These are phyloP conservation scores for Atlantisia rogersi DNA, from an alignment of 2,113 vertebrate species.

Conservation along the genomic window DNA sequence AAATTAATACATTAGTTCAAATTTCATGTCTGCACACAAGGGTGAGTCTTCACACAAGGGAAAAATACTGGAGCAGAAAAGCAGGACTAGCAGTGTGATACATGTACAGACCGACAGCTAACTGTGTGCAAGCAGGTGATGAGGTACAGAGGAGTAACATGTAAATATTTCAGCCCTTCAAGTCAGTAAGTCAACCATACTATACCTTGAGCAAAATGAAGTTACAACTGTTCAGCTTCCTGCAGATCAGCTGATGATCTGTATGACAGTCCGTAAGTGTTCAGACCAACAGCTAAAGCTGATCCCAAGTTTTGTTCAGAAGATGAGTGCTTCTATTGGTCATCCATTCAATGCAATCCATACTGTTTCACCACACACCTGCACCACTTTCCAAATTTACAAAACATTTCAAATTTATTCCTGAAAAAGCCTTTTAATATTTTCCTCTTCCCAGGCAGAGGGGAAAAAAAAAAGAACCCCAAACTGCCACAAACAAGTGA, in stretches of 20 bases:
- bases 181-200: not conserved
- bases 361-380: not conserved
- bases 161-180: not conserved
- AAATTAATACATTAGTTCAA: conserved; percentile 11
- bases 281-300: not conserved
- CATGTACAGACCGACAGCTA: not conserved
- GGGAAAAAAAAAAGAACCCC: not conserved
- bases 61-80: not conserved
- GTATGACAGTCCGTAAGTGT: accelerated
- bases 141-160: not conserved
- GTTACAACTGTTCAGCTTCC: not conserved
- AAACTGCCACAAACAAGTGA: too few relatives aligned
- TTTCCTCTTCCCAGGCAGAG: not conserved
- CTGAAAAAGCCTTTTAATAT: not conserved
- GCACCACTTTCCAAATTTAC: not conserved
- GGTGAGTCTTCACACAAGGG: not conserved
- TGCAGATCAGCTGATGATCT: not conserved
- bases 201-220: not conserved
- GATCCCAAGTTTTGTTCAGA: not conserved
- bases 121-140: not conserved
- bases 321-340: not conserved
- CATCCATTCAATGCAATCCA: not conserved
- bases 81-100: not conserved
- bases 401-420: not conserved
- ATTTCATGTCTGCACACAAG: not conserved